Percentiles rank a stretch among this genome's conserved stretches.
These are phyloP conservation scores for Cryptus viduatorius DNA, from an alignment of 2,888 invertebrate genomes.

Conservation along the genomic window DNA sequence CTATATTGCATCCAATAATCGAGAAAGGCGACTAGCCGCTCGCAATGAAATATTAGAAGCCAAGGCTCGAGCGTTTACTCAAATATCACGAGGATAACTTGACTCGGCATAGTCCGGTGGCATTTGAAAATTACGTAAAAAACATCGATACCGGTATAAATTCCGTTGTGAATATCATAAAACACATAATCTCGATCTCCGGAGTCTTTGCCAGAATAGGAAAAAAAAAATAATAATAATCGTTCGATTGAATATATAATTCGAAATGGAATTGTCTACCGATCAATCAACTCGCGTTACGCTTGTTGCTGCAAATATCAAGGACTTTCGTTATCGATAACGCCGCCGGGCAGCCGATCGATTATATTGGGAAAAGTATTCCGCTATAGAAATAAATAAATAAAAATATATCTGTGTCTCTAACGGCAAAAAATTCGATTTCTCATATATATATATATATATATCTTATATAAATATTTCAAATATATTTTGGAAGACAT, in stretches of 20 bases:
- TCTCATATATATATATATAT: too few relatives aligned
- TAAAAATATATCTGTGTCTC: too few relatives aligned
- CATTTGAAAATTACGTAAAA: slow-evolving; percentile 30
- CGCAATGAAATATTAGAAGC: slow-evolving; percentile 48
- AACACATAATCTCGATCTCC: slow-evolving; percentile 14
- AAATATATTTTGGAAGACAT: too few relatives aligned
- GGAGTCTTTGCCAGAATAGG: slow-evolving; percentile 18
- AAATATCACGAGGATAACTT: slow-evolving; percentile 49
- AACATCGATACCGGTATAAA: slow-evolving; percentile 10
- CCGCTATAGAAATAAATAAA: too few relatives aligned
- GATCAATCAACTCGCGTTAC: slow-evolving; percentile 37
- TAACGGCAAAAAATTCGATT: too few relatives aligned
- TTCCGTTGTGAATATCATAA: slow-evolving; percentile 2
- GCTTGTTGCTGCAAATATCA: slow-evolving; percentile 47
- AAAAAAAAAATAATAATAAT: too few relatives aligned
- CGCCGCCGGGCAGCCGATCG: background rate
- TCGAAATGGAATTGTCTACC: slow-evolving; percentile 18
- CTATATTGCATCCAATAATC: background rate
- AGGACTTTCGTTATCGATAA: slow-evolving; percentile 46
- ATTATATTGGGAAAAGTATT: too few relatives aligned
- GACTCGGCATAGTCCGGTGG: slow-evolving; percentile 36
- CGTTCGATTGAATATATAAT: slow-evolving; percentile 24
- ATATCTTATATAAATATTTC: too few relatives aligned
- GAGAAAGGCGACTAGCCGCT: slow-evolving; percentile 33
- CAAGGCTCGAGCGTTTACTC: slow-evolving; percentile 16